These are phyloP conservation scores for Chelon labrosus DNA, from an alignment of 2,797 vertebrate species.

Conservation along the genomic window DNA sequence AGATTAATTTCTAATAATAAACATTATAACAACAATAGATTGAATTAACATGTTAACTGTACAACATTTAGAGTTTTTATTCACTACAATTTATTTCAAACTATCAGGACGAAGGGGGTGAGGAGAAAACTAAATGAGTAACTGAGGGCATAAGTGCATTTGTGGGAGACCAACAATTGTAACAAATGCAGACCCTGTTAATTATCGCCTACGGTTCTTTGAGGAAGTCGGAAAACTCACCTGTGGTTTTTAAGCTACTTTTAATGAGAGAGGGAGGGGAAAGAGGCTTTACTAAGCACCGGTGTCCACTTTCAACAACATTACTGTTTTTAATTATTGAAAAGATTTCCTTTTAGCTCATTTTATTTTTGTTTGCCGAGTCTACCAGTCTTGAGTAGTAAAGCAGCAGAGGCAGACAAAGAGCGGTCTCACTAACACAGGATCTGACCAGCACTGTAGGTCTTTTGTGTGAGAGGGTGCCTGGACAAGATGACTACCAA, in stretches of 20 bases:
- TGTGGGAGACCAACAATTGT: neutral
- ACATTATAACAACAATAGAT: too few species aligned
- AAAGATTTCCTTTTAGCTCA: conserved; percentile 1
- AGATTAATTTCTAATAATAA: too few species aligned
- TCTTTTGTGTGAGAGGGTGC: conserved; percentile 79
- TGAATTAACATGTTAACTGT: too few species aligned
- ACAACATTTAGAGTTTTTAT: too few species aligned
- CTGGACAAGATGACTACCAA: conserved; percentile 75
- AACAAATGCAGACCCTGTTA: conserved; percentile 15
- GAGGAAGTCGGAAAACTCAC: conserved; percentile 19
- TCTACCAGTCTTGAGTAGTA: conserved; percentile 8
- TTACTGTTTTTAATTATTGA: too few species aligned
- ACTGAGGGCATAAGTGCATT: neutral
- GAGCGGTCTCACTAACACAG: conserved; percentile 67
- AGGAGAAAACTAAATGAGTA: neutral
- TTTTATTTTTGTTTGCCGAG: conserved; percentile 34
- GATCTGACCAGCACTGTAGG: conserved; percentile 75
- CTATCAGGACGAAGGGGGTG: conserved; percentile 8
- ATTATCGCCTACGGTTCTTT: conserved; percentile 35
- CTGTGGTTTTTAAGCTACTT: conserved; percentile 45
- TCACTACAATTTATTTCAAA: conserved; percentile 10
- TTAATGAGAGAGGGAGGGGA: conserved; percentile 25
- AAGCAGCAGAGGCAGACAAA: conserved; percentile 67
- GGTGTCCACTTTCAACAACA: neutral
- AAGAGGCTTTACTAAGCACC: neutral